A percentile compares a stretch with the other conserved stretches of the same genome.
Conservation (phyloP, 2,113 vertebrate genomes). For the Tapirus terrestris region DNA sequence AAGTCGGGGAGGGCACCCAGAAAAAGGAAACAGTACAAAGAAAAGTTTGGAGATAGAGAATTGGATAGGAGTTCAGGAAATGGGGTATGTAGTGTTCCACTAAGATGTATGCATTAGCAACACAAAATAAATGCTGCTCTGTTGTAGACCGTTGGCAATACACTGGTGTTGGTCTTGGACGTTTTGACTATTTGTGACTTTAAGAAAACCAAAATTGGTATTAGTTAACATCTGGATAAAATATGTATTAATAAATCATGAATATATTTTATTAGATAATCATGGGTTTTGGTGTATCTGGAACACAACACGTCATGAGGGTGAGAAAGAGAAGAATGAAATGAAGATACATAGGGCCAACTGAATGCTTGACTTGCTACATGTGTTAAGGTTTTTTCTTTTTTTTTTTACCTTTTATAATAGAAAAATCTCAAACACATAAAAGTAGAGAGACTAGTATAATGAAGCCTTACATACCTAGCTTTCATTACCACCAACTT, state of each 20-base stretch:
- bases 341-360: not conserved
- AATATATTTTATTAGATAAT: not conserved
- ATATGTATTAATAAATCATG: not conserved
- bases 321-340: not conserved
- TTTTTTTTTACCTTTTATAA: not conserved
- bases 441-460: not conserved
- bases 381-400: not conserved
- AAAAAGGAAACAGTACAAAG: not conserved
- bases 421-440: not conserved
- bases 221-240: constrained; percentile 32
- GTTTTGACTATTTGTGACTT: not conserved
- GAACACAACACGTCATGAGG: not conserved
- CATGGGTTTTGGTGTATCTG: not conserved
- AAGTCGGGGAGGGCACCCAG: not conserved
- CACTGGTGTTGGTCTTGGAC: not conserved
- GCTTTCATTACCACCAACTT: not conserved
- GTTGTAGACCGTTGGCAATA: not conserved
- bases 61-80: not conserved
- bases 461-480: not conserved
- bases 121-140: not conserved
- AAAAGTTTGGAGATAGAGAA: not conserved
- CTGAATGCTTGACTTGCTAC: not conserved
- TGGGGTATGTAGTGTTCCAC: not conserved
- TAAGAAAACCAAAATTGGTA: not conserved
- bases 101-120: not conserved